Evolutionary conservation across 2,888 invertebrate genomes (phyloP), one percentile per base, ranked within the genome.

Genomic region (Leucophenga maculata): DNA sequence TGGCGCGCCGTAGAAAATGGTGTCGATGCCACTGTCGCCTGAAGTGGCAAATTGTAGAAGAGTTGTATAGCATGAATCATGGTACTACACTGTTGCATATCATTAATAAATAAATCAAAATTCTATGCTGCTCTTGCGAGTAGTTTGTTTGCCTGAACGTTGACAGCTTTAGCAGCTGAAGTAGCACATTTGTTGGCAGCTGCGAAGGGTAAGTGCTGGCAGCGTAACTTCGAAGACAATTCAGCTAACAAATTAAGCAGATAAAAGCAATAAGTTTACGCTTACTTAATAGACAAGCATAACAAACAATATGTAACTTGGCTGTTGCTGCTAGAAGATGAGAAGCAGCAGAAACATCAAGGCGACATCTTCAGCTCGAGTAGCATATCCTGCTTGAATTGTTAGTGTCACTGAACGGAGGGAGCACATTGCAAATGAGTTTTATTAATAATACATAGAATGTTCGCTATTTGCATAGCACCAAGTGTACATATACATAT

Each of bases 61-160:
- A 50, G 50, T 16, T 6, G 11, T 6, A 9, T 11, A 39, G 11
- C 3, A 39, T 3, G 39, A 39, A 39, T 39, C 39, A 39, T 39
- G 26, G 57, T 22, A 31, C 31, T 57, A 31, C 48, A 31, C 73
- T 73, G 74, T 77, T 84, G 83, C 84, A 83, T 83, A 85, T 82
- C 83, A 83, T 83, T 83, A 83, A 83, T 85, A 85, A 83, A 83
- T 83, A 84, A 83, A 82, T 82, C 82, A 82, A 84, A 81, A 79
- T 79, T 84, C 74, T 77, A 69, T 69, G 73, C 78, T 64, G 62
- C 22, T 1, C 18, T 20, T 22, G 46, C 11, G 72, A 80, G 74
- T 80, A 78, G 79, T 78, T 81, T 72, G 74, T 31, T 50, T 70
- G 60, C 65, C 48, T 39, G 39, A 54, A 65, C 39, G 55, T 44